These are phyloP conservation scores for Abramis brama DNA, from an alignment of 2,113 vertebrate genomes.

Conservation along the genomic window DNA sequence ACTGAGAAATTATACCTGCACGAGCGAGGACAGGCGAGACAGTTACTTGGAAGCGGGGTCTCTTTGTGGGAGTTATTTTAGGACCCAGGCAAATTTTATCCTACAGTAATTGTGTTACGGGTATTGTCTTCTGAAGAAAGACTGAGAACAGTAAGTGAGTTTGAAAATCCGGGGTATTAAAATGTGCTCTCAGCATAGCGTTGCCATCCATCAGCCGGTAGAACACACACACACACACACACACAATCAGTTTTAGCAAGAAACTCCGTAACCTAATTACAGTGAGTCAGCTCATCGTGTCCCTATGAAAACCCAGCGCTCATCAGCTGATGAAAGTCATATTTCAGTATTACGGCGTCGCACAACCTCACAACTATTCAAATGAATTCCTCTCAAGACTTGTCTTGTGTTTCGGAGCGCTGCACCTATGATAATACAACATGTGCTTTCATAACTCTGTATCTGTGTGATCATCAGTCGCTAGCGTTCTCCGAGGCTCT, in stretches of 20 bases:
- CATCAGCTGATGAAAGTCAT: conserved; percentile 43
- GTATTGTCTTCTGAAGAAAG: conserved; percentile 49
- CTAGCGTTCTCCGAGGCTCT: neutral
- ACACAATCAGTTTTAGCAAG: conserved; percentile 37
- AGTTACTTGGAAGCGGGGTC: conserved; percentile 34
- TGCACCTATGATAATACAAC: neutral
- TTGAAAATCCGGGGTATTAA: conserved; percentile 44
- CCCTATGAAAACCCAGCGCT: conserved; percentile 31
- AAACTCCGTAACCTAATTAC: conserved; percentile 41
- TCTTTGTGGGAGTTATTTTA: conserved; percentile 41
- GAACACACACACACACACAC: conserved; percentile 3
- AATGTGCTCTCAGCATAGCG: conserved; percentile 39
- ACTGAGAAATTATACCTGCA: conserved; percentile 24
- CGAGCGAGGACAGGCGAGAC: conserved; percentile 22
- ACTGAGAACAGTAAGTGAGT: conserved; percentile 44
- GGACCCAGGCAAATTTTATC: conserved; percentile 35
- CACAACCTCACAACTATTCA: conserved; percentile 29
- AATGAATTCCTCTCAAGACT: conserved; percentile 32
- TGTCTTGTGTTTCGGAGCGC: conserved; percentile 8
- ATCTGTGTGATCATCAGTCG: conserved; percentile 12
- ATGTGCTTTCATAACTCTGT: conserved; percentile 1
- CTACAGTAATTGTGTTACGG: conserved; percentile 40
- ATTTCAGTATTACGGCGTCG: conserved; percentile 34
- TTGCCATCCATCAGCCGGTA: conserved; percentile 41
- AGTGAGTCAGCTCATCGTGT: conserved; percentile 25